These are phyloP conservation scores for Macrosiphum euphorbiae DNA, from an alignment of 2,888 invertebrate genomes.

Conservation along the genomic window DNA sequence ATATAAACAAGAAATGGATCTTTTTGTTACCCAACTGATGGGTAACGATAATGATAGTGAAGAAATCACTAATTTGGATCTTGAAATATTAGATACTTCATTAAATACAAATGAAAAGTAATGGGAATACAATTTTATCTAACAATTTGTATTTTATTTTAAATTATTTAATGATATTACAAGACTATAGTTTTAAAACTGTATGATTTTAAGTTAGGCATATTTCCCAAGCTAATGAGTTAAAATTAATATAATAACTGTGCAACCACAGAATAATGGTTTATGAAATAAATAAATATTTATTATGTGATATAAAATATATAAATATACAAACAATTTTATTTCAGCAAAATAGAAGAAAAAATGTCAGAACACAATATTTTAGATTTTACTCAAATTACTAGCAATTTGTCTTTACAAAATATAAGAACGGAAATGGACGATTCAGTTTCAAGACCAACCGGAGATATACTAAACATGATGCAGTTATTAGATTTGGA, in stretches of 20 bases:
- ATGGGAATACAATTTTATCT: not conserved
- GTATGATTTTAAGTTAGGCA: not conserved
- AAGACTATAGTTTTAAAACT: not conserved
- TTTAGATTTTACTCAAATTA: conserved; percentile 50
- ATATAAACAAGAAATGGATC: conserved; percentile 66
- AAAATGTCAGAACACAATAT: conserved; percentile 37
- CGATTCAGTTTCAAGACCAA: conserved; percentile 35
- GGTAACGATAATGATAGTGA: conserved; percentile 55
- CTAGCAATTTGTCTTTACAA: conserved; percentile 49
- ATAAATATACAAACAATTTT: not conserved
- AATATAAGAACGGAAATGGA: conserved; percentile 50
- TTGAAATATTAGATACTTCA: conserved; percentile 48
- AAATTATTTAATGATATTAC: not conserved
- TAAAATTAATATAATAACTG: not conserved
- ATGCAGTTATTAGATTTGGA: conserved; percentile 57
- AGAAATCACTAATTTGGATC: conserved; percentile 47
- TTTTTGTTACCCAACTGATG: conserved; percentile 67
- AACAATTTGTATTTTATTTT: not conserved
- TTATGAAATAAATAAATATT: not conserved
- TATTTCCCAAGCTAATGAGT: not conserved
- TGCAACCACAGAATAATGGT: not conserved
- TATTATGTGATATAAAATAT: not conserved
- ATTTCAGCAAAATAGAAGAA: conserved; percentile 47
- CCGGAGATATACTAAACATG: conserved; percentile 46
- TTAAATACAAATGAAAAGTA: conserved; percentile 40